These are phyloP conservation scores for Neogobius melanostomus DNA, from an alignment of 2,113 vertebrate genomes.

Conservation along the genomic window DNA sequence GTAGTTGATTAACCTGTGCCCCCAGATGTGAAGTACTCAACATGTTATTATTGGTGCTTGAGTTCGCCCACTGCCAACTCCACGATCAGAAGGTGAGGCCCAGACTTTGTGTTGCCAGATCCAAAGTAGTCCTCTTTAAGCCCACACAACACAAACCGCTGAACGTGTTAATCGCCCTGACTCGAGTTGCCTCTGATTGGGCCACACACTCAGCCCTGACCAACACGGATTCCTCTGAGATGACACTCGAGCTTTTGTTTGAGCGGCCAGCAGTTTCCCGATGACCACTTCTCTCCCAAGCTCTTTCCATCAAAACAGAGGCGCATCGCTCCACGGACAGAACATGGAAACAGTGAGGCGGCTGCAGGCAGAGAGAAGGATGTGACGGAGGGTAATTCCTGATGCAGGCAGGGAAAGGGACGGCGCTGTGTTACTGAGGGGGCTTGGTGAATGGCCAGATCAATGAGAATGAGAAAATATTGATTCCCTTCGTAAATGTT, in stretches of 20 bases:
- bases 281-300: slow-evolving; percentile 23
- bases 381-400: not conserved
- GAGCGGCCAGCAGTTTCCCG: slow-evolving; percentile 28
- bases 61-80: no score
- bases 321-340: not conserved
- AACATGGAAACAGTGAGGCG: slow-evolving; percentile 40
- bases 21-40: no score
- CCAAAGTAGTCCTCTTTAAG: no score
- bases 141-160: no score
- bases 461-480: no score
- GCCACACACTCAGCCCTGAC: slow-evolving; percentile 8
- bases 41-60: no score
- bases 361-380: slow-evolving; percentile 1
- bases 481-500: no score
- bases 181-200: not conserved
- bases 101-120: no score
- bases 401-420: not conserved
- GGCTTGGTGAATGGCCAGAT: not conserved
- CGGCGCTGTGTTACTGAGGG: not conserved
- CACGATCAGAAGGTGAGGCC: no score
- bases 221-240: slow-evolving; percentile 1
- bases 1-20: no score
- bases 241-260: slow-evolving; percentile 8
- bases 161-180: not conserved
- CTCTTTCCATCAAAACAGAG: slow-evolving; percentile 33